Conservation (phyloP, 2,888 invertebrate genomes). For the Drosophila cracens region DNA sequence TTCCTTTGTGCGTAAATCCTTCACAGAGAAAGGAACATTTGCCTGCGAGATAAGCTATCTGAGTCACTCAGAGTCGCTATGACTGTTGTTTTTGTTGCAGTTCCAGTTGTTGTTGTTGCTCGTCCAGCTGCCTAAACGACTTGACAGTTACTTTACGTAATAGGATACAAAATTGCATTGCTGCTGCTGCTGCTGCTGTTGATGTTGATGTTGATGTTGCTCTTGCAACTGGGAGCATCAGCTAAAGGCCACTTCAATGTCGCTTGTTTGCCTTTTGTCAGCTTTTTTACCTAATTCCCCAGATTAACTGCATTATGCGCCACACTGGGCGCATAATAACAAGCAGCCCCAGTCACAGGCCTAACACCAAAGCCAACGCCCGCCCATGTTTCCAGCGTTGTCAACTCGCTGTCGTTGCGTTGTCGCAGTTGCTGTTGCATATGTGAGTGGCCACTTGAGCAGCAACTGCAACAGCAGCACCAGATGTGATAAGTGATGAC, state of each 20-base stretch:
- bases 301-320: constrained; percentile 80
- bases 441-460: constrained; percentile 58
- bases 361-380: constrained; percentile 19
- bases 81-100: constrained; percentile 5
- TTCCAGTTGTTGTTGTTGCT: constrained; percentile 23
- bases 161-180: constrained; percentile 79
- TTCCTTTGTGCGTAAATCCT: constrained; percentile 75
- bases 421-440: constrained; percentile 41
- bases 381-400: constrained; percentile 11
- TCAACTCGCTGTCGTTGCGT: constrained; percentile 4
- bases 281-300: constrained; percentile 75
- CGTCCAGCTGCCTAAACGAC: constrained; percentile 61
- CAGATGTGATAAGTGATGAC: constrained; percentile 49
- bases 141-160: constrained; percentile 75
- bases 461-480: constrained; percentile 30
- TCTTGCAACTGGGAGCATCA: constrained; percentile 47
- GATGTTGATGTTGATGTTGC: constrained; percentile 16
- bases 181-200: constrained; percentile 39
- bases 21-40: constrained; percentile 67
- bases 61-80: constrained; percentile 55
- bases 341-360: constrained; percentile 28
- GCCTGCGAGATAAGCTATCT: constrained; percentile 69
- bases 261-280: constrained; percentile 77
- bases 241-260: constrained; percentile 54
- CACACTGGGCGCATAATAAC: constrained; percentile 74